These are phyloP conservation scores for Andricus grossulariae DNA, from an alignment of 1,140 invertebrate species.

Conservation along the genomic window DNA sequence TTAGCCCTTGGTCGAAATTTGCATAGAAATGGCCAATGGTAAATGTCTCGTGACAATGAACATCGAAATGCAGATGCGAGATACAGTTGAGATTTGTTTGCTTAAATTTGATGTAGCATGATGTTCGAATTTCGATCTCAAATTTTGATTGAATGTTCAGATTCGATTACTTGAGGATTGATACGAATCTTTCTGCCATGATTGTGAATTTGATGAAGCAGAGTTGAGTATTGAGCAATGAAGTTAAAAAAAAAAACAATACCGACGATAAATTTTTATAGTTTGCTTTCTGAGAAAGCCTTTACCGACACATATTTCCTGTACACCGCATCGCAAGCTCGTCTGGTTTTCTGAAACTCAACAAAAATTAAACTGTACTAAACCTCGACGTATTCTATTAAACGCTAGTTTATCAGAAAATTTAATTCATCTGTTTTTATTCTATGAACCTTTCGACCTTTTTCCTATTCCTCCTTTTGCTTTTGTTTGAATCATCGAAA, in stretches of 20 bases:
- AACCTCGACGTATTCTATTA: slow-evolving; percentile 72
- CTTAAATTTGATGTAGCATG: slow-evolving; percentile 54
- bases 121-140: slow-evolving; percentile 52
- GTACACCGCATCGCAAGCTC: slow-evolving; percentile 61
- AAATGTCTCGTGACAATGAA: slow-evolving; percentile 66
- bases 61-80: slow-evolving; percentile 51
- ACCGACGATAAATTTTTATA: slow-evolving; percentile 9
- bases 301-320: slow-evolving; percentile 49
- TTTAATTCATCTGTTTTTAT: slow-evolving; percentile 57
- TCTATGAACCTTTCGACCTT: background rate
- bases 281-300: slow-evolving; percentile 25
- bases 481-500: no score
- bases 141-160: slow-evolving; percentile 34
- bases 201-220: slow-evolving; percentile 31
- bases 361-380: slow-evolving; percentile 66
- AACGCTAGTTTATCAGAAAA: slow-evolving; percentile 73
- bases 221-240: slow-evolving; percentile 17
- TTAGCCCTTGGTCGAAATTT: slow-evolving; percentile 65
- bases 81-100: slow-evolving; percentile 48
- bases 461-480: no score
- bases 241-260: slow-evolving; percentile 1
- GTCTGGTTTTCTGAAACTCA: slow-evolving; percentile 63
- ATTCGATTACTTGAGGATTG: slow-evolving; percentile 9
- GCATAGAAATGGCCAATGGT: slow-evolving; percentile 63
- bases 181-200: slow-evolving; percentile 46